Base-by-base conservation (phyloP, 1,140 invertebrate genomes). In the Brevipalpus yothersi region DNA sequence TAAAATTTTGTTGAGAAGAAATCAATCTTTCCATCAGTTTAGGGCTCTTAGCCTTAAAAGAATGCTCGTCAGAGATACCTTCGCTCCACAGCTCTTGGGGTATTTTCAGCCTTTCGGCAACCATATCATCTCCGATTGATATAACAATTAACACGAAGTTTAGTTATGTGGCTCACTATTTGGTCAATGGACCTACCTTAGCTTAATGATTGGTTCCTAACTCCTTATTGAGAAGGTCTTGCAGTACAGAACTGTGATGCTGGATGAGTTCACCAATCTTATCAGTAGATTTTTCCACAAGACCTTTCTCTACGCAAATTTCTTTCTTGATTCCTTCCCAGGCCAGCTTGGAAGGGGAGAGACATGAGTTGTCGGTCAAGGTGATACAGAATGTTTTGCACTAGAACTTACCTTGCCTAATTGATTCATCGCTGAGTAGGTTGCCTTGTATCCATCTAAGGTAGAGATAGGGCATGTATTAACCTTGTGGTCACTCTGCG, bases 401-500 rank as follows among this genome's bases (percentile, higher is more conserved):
- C 2, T 31, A 31, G 31, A 31, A 23, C 45, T 53, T n/a, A 58
- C 56, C 76, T 99, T 99, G 72, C 99, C 95, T 45, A 99, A 72
- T 75, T 99, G 99, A 72, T 99, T 95, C 19, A 99, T 83, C 15
- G 93, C 80, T 0, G 94, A 98, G 71, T 92, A 99, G 65, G 96
- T 91, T 1, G 82, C 76, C 58, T 91, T n/a, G n/a, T n/a, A n/a
- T n/a, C n/a, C n/a, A n/a, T n/a, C n/a, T n/a, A n/a, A n/a, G n/a
- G n/a, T n/a, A n/a, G n/a, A n/a, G n/a, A n/a, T n/a, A n/a, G n/a
- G n/a, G n/a, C n/a, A n/a, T n/a, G n/a, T n/a, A n/a, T n/a, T n/a
- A n/a, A n/a, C n/a, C n/a, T n/a, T n/a, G n/a, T n/a, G n/a, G n/a
- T n/a, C n/a, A n/a, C n/a, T n/a, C n/a, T n/a, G n/a, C n/a, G n/a